Percentiles rank a stretch among this genome's conserved stretches.
These are phyloP conservation scores for Scortum barcoo DNA, from an alignment of 2,113 vertebrate species.

Conservation along the genomic window DNA sequence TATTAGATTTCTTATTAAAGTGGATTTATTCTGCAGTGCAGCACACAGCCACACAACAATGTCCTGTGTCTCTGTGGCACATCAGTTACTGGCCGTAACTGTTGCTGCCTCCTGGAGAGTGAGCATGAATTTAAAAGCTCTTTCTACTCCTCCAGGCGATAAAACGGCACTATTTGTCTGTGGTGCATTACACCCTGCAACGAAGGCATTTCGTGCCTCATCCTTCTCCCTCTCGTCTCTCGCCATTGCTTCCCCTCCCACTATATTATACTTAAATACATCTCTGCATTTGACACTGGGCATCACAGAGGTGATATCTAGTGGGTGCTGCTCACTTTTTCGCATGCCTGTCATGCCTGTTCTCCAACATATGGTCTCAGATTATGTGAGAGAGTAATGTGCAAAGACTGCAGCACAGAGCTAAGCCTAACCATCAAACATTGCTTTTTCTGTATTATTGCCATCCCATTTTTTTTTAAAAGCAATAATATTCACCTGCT, in stretches of 20 bases:
- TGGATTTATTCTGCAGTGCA: constrained; percentile 36
- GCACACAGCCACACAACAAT: constrained; percentile 54
- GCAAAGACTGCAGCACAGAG: constrained; percentile 2
- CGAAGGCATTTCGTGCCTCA: constrained; percentile 61
- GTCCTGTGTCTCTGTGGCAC: constrained; percentile 59
- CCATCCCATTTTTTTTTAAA: neutral
- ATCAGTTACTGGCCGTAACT: constrained; percentile 59
- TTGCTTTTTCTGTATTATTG: neutral
- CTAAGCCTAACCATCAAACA: neutral
- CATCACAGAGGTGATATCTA: constrained; percentile 60
- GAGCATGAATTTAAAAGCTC: constrained; percentile 80
- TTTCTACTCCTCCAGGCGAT: constrained; percentile 70
- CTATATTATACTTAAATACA: constrained; percentile 68
- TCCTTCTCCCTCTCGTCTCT: constrained; percentile 49
- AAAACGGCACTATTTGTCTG: constrained; percentile 77
- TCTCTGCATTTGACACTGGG: constrained; percentile 57
- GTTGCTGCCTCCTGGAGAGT: constrained; percentile 66
- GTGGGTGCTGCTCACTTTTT: constrained; percentile 18
- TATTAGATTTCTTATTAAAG: constrained; percentile 26
- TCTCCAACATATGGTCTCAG: constrained; percentile 49
- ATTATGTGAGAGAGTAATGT: constrained; percentile 41
- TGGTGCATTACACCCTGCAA: constrained; percentile 72
- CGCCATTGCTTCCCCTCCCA: constrained; percentile 41
- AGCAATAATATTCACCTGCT: constrained; percentile 5
- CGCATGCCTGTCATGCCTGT: constrained; percentile 43